Conservation (phyloP, 2,888 invertebrate genomes). For the Mamestra brassicae region DNA sequence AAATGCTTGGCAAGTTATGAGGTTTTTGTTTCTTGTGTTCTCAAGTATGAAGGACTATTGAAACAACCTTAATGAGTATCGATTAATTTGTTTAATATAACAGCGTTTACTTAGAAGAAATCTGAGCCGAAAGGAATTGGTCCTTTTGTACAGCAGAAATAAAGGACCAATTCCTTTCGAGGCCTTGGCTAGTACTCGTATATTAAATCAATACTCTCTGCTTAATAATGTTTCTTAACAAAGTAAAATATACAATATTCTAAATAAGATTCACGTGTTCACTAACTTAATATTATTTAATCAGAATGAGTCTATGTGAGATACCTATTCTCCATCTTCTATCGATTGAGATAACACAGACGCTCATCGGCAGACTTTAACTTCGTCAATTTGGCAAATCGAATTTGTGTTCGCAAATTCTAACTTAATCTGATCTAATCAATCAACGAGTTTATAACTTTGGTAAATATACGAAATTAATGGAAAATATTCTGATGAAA, state of each 20-base stretch:
- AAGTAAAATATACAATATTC: too few relatives aligned
- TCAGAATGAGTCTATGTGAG: background rate
- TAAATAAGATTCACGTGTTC: background rate
- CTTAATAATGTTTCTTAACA: too few relatives aligned
- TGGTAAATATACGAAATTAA: slow-evolving; percentile 13
- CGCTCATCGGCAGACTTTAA: slow-evolving; percentile 20
- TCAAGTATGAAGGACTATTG: slow-evolving; percentile 13
- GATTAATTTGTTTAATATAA: background rate
- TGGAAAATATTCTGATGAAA: slow-evolving; percentile 8
- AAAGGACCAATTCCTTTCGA: background rate
- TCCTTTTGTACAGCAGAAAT: background rate
- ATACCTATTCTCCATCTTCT: background rate
- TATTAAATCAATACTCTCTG: too few relatives aligned
- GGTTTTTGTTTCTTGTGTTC: slow-evolving; percentile 26
- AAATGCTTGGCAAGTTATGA: background rate
- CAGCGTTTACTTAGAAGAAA: background rate
- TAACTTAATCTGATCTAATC: slow-evolving; percentile 44
- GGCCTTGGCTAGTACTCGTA: background rate
- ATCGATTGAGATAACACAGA: slow-evolving; percentile 17
- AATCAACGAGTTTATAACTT: slow-evolving; percentile 47
- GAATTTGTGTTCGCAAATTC: slow-evolving; percentile 35
- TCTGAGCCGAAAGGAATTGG: background rate
- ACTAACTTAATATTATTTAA: slow-evolving; percentile 1
- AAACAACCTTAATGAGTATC: background rate
- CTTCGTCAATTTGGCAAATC: slow-evolving; percentile 34